These are phyloP conservation scores for Panthera tigris DNA, from an alignment of 2,113 vertebrate genomes.

Conservation along the genomic window DNA sequence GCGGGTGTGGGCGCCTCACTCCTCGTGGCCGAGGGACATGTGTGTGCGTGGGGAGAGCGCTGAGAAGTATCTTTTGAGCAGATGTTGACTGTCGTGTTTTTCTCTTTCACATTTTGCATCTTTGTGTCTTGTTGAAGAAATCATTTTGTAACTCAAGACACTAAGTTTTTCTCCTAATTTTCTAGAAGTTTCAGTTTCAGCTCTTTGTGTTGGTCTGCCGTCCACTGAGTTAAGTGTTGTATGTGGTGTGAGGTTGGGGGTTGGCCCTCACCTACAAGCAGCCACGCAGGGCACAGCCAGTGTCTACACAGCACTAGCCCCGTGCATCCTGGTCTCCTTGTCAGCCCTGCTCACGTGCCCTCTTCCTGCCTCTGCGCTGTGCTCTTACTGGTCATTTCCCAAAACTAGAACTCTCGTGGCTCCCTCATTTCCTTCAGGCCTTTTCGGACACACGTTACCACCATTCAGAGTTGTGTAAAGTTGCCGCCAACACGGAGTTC, in stretches of 20 bases:
- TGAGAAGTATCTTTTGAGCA: not conserved
- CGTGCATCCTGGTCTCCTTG: fast-evolving
- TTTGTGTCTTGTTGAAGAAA: not conserved
- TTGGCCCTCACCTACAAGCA: fast-evolving
- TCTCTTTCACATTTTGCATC: not conserved
- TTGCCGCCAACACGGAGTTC: fast-evolving
- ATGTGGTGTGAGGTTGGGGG: not conserved
- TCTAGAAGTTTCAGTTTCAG: not conserved
- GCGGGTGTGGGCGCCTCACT: not conserved
- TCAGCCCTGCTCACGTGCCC: fast-evolving
- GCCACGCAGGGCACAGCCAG: not conserved
- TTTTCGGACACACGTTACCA: not conserved
- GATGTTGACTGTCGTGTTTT: not conserved
- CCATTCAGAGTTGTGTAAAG: not conserved
- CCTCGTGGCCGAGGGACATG: fast-evolving
- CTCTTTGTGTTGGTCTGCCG: not conserved
- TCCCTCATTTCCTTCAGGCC: not conserved
- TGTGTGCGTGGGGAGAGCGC: fast-evolving
- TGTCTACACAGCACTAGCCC: not conserved
- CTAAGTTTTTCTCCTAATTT: not conserved
- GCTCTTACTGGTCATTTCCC: too few species aligned
- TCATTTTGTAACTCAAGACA: not conserved
- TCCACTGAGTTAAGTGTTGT: too few species aligned
- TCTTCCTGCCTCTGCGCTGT: fast-evolving
- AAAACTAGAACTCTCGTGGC: fast-evolving